Conservation (phyloP, 1,140 invertebrate genomes). For the Pseudomyrmex gracilis region DNA sequence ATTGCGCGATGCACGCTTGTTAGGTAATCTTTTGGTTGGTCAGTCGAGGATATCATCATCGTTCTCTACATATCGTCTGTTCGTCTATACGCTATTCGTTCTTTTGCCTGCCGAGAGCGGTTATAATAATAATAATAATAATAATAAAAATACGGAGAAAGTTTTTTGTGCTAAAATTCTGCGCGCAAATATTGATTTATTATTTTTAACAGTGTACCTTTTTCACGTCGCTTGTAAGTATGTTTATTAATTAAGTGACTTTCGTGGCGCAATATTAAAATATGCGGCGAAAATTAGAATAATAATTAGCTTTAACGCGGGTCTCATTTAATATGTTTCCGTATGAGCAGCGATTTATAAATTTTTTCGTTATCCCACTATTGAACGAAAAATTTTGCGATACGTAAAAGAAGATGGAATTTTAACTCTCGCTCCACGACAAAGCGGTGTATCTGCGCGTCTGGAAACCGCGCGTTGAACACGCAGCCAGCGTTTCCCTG, state of each 20-base stretch:
- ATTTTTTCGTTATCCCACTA: conserved; percentile 10
- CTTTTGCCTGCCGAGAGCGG: background rate
- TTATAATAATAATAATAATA: too few relatives aligned
- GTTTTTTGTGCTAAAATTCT: conserved; percentile 12
- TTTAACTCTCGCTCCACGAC: conserved; percentile 39
- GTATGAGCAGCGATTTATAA: conserved; percentile 22
- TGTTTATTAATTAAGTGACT: conserved; percentile 28
- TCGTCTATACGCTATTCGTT: background rate
- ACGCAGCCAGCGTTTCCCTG: conserved; percentile 74
- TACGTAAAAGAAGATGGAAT: conserved; percentile 25
- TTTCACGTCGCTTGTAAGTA: background rate
- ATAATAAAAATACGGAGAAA: too few relatives aligned
- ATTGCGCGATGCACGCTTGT: conserved; percentile 20
- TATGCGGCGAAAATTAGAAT: conserved; percentile 33
- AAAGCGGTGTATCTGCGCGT: conserved; percentile 48
- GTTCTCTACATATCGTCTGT: background rate
- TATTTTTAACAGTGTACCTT: background rate
- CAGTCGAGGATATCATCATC: background rate
- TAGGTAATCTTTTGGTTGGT: conserved; percentile 30
- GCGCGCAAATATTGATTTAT: conserved; percentile 6
- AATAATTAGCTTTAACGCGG: conserved; percentile 48
- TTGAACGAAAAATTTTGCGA: conserved; percentile 36
- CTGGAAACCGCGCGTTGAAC: conserved; percentile 67
- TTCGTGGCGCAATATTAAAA: conserved; percentile 18
- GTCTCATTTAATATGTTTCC: conserved; percentile 21